phyloP scores from a whole-genome alignment of 2,888 invertebrate genomes.

The Mechanitis messenoides region DNA sequence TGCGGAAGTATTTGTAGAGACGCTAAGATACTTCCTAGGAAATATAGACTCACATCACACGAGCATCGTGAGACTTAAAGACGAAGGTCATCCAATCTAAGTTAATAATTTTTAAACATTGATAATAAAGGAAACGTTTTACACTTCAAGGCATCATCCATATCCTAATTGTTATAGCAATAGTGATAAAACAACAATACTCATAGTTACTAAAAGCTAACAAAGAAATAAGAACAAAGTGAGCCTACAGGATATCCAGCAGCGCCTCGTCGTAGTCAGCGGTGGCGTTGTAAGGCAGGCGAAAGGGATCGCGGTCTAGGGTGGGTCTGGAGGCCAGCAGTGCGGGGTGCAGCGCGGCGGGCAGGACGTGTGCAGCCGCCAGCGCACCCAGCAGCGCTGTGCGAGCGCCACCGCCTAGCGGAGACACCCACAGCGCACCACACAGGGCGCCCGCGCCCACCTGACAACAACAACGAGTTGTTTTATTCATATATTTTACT shows the following conservation, averaged over 20 bases:
- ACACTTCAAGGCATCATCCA: too few relatives aligned
- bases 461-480: constrained; percentile 32
- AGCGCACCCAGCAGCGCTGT: constrained; percentile 43
- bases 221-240: neutral
- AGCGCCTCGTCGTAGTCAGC: constrained; percentile 42
- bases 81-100: neutral
- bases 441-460: constrained; percentile 58
- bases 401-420: constrained; percentile 51
- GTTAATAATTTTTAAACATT: too few relatives aligned
- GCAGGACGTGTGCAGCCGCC: constrained; percentile 48
- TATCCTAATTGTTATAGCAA: too few relatives aligned
- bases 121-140: too few relatives aligned
- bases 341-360: constrained; percentile 48
- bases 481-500: too few relatives aligned
- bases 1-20: constrained; percentile 6
- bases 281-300: constrained; percentile 45
- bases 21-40: constrained; percentile 3
- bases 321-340: constrained; percentile 46
- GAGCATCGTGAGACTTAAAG: neutral
- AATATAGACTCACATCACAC: constrained; percentile 1
- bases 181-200: constrained; percentile 10
- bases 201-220: neutral
- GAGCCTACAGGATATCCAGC: constrained; percentile 44
- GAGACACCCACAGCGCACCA: constrained; percentile 61
- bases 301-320: constrained; percentile 56